Conservation (phyloP, 2,113 vertebrate species). For the Panthera tigris region DNA sequence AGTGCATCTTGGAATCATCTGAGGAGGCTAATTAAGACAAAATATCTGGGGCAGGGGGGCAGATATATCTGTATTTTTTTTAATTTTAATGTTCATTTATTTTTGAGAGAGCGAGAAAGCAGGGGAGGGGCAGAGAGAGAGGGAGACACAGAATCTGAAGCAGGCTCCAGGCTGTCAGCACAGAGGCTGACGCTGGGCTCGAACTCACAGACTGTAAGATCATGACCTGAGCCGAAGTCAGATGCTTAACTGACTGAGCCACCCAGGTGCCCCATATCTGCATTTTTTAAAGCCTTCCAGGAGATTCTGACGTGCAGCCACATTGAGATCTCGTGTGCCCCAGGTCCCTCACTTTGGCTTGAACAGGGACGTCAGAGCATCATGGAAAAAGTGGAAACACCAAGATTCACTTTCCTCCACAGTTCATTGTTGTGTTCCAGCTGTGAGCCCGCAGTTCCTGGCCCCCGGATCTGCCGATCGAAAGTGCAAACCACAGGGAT, state of each 20-base stretch:
- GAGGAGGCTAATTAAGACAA: background rate
- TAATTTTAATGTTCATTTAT: no score
- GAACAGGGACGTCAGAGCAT: background rate
- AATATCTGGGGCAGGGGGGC: background rate
- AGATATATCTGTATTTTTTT: background rate
- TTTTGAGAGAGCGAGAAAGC: no score
- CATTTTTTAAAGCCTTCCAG: background rate
- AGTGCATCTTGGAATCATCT: no score
- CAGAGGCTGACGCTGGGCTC: accelerated
- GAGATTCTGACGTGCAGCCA: accelerated
- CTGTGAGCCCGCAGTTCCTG: background rate
- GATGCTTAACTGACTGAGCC: no score
- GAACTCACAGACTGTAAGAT: no score
- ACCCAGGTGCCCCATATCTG: background rate
- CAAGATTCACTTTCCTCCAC: background rate
- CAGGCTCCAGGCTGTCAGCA: no score
- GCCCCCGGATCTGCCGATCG: accelerated
- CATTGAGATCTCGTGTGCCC: no score
- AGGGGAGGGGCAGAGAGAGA: no score
- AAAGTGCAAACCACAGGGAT: background rate
- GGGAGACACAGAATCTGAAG: no score
- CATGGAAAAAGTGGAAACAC: background rate
- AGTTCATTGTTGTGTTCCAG: background rate
- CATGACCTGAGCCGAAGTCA: no score
- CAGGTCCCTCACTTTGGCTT: background rate